Base-by-base conservation (phyloP, 2,888 invertebrate species). In the Malachius bipustulatus region DNA sequence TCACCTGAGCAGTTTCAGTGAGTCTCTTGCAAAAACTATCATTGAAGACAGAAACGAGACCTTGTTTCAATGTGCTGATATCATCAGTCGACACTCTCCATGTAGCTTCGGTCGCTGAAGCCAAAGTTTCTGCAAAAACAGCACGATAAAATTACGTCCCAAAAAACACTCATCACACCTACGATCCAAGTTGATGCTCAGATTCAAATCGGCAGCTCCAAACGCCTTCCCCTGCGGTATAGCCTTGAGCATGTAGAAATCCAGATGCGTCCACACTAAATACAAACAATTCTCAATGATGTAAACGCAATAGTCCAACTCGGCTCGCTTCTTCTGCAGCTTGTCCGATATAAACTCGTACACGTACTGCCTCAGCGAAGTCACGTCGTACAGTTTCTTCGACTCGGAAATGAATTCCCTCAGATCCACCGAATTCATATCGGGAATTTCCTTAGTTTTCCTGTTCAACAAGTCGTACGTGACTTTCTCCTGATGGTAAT, bases 21-120 rank as follows among this genome's bases (percentile, higher is more conserved):
- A 87, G 63, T 47, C 81, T 78, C 38, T 77, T 76, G 35, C 79
- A 74, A 60, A 87, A 85, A 42, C 78, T 75, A 53, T 85, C 85
- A 51, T 78, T 83, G 57, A 87, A 81, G 11, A 79, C 70, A 0
- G 77, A 72, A 16, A 80, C 69, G 8, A 87, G 66, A 16, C 75
- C 77, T 55, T 81, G 77, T 50, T 80, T 79, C 35, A 85, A 62
- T 48, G 72, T 72, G 16, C 72, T 66, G 34, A 82, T 65, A 40
- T 77, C 77, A 45, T 74, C 72, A 3, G 67, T 64, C 1, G 71
- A 67, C 26, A 72, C 64, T 51, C 70, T 66, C 71, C 73, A 72
- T 43, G 65, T 64, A 6, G 66, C 66, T 47, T 70, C 67, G 14
- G 63, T 55, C 14, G 65, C 57, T 11, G 63, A 59, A 9, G 63